Evolutionary conservation across 2,888 invertebrate species (phyloP).

Genomic region (Ochropacha duplaris): DNA sequence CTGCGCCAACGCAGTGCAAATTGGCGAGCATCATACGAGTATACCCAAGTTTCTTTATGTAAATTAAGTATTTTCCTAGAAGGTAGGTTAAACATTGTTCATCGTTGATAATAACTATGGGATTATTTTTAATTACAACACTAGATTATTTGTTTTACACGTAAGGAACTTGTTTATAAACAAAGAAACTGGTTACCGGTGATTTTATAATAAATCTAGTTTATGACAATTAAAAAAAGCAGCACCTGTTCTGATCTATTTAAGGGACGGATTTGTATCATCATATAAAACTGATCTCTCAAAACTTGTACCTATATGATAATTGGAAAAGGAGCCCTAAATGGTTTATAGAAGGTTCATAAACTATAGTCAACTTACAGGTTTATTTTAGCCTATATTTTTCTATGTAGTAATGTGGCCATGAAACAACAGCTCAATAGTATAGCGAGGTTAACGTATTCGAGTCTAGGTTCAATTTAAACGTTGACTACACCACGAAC

Average conservation of each 20-base stretch:
- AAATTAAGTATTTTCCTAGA: not conserved
- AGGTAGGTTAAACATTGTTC: not conserved
- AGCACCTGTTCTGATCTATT: no score
- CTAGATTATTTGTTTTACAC: not conserved
- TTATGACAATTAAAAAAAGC: not conserved
- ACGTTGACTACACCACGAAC: not conserved
- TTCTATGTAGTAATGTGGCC: not conserved
- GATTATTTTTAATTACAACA: not conserved
- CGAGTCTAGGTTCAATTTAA: constrained; percentile 9
- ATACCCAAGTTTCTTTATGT: not conserved
- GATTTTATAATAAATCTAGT: not conserved
- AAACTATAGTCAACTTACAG: not conserved
- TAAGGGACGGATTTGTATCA: no score
- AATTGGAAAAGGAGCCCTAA: no score
- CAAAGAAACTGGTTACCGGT: not conserved
- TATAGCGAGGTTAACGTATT: not conserved
- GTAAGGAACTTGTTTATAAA: not conserved
- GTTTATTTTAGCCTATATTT: not conserved
- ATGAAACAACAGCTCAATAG: not conserved
- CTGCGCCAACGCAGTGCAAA: no score
- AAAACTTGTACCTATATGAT: no score
- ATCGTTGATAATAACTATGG: not conserved
- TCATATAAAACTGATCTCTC: no score
- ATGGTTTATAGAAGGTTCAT: no score
- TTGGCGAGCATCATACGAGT: no score